Evolutionary conservation across 1,140 invertebrate genomes (phyloP).

Genomic region (Agrypnia vestita): DNA sequence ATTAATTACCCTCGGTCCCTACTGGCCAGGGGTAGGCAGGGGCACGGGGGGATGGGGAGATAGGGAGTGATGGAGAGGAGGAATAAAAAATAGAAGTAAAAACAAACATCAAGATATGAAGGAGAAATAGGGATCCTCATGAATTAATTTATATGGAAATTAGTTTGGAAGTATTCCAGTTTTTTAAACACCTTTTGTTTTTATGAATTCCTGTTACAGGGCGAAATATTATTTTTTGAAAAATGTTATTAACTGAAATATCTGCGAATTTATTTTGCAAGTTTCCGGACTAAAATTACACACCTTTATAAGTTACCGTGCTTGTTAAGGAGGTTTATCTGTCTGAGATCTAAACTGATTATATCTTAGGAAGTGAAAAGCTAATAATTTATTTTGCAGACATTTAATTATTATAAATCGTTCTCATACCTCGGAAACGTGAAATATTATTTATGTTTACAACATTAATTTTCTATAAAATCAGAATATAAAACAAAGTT

Average conservation of each 20-base stretch:
- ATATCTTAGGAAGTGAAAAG: too few relatives aligned
- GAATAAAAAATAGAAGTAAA: conserved; percentile 51
- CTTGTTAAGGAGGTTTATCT: neutral
- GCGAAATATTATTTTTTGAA: conserved; percentile 4
- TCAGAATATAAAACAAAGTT: neutral
- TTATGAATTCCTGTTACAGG: neutral
- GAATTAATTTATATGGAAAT: conserved; percentile 59
- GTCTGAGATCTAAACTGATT: too few relatives aligned
- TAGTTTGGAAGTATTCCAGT: conserved; percentile 42
- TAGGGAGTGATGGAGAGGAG: conserved; percentile 4
- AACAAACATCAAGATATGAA: conserved; percentile 57
- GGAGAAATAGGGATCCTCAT: conserved; percentile 48
- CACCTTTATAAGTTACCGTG: neutral
- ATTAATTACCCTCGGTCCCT: conserved; percentile 53
- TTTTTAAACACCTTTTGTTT: conserved; percentile 37
- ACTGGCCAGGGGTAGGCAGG: neutral
- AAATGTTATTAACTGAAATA: neutral
- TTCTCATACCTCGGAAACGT: too few relatives aligned
- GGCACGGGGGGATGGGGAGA: conserved; percentile 10
- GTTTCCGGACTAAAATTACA: conserved; percentile 11
- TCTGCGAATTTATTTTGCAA: conserved; percentile 7
- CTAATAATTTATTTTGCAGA: too few relatives aligned
- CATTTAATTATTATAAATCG: too few relatives aligned
- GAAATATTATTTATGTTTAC: too few relatives aligned
- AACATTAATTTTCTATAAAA: too few relatives aligned